These are phyloP conservation scores for Cylloceria caligata DNA, from an alignment of 2,888 invertebrate genomes.

Conservation along the genomic window DNA sequence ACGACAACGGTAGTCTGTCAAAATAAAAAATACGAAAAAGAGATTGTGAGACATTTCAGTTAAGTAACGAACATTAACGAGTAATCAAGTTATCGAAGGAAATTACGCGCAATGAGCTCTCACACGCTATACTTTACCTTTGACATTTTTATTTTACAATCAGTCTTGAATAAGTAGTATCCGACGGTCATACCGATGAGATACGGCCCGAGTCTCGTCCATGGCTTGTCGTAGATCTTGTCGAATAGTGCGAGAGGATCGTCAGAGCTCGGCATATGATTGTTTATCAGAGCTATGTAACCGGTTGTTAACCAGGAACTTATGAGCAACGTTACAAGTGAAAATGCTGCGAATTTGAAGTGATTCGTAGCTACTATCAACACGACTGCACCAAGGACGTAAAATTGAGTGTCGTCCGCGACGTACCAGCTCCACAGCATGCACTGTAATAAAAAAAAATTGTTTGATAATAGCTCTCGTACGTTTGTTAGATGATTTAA, in stretches of 20 bases:
- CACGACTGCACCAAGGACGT: constrained; percentile 92
- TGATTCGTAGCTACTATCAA: constrained; percentile 93
- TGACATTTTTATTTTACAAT: constrained; percentile 91
- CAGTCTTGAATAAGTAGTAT: constrained; percentile 93
- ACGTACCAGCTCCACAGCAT: constrained; percentile 97
- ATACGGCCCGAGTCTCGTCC: constrained; percentile 94
- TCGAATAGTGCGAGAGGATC: constrained; percentile 94
- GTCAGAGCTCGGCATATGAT: constrained; percentile 91
- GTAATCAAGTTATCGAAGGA: background rate
- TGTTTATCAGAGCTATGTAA: constrained; percentile 91
- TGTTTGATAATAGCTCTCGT: background rate
- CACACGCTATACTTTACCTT: constrained; percentile 85
- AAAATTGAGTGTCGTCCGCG: constrained; percentile 95
- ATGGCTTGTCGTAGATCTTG: constrained; percentile 95
- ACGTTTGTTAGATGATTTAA: background rate
- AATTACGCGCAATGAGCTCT: background rate
- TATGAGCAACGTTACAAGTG: constrained; percentile 88
- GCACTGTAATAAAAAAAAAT: constrained; percentile 86
- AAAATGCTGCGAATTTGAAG: constrained; percentile 90
- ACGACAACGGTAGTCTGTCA: constrained; percentile 87
- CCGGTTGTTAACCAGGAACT: constrained; percentile 93
- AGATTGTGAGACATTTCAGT: background rate
- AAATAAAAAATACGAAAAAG: constrained; percentile 19
- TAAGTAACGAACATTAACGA: no score
- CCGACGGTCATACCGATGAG: constrained; percentile 94